Evolutionary conservation across 2,113 vertebrate genomes (phyloP), one percentile per base, ranked within the genome.

Genomic region (Aphyosemion australe): DNA sequence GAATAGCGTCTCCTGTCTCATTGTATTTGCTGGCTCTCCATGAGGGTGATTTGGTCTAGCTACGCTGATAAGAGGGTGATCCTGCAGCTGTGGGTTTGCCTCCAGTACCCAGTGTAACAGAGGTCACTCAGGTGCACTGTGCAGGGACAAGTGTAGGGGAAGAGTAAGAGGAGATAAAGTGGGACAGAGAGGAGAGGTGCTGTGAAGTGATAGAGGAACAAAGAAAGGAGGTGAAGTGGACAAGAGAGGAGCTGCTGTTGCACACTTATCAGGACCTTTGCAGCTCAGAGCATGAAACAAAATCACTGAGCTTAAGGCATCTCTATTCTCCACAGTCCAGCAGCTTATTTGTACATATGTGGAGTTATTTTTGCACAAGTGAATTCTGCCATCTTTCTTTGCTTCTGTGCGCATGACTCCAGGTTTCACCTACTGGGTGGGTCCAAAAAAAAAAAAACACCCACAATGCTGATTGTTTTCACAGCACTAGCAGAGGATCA

Each of bases 41-140:
- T 26, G 45, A 72, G 68, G 61, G 61, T 65, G 79, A 78, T 86
- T 84, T 84, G 76, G 71, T 88, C 78, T 77, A 76, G 57, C 15
- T 12, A 39, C 18, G 55, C 54, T 76, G 86, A 88, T 85, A 88
- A 85, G 80, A 80, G 54, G 72, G 45, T 9, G 58, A 83, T 78
- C 61, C 10, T 1, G 67, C 75, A 67, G 68, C 47, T 39, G 67
- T 64, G 76, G 74, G 69, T 26, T 26, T 62, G 82, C 52, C 72
- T 77, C 56, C 65, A 47, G 39, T 75, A 65, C 49, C 48, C 64
- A 14, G 20, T 13, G 60, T 65, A 68, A 64, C 58, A 55, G 79
- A n/a, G 80, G 82, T 88, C 78, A 73, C 72, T 86, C 82, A 79
- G 82, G 85, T 85, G 84, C 72, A 74, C 74, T 82, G 69, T 79